phyloP scores from a whole-genome alignment of 2,888 invertebrate genomes.

The Habrosyne pyritoides region DNA sequence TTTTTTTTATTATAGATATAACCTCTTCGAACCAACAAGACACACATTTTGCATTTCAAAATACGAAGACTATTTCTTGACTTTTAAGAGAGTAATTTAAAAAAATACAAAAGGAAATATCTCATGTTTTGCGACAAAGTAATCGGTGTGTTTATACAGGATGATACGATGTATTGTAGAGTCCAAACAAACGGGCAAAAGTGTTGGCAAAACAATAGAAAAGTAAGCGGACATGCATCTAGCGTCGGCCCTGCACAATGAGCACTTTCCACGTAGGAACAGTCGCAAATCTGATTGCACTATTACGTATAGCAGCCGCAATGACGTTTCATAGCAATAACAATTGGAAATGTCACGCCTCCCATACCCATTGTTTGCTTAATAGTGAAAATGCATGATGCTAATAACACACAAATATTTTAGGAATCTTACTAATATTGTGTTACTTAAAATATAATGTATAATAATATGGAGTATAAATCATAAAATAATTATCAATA shows the following conservation, averaged over 20 bases:
- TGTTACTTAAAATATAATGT: too few species aligned
- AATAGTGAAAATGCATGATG: slow-evolving; percentile 5
- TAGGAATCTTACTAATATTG: background rate
- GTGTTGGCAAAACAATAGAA: slow-evolving; percentile 49
- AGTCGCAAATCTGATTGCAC: slow-evolving; percentile 9
- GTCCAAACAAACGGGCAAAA: slow-evolving; percentile 34
- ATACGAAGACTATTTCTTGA: too few species aligned
- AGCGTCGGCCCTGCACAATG: slow-evolving; percentile 36
- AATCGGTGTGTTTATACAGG: background rate
- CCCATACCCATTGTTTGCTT: slow-evolving; percentile 7
- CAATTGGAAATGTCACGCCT: slow-evolving; percentile 8
- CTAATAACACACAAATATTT: background rate
- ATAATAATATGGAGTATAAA: too few species aligned
- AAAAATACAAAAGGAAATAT: background rate
- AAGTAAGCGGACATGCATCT: slow-evolving; percentile 72
- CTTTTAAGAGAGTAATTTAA: background rate
- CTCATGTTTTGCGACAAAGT: background rate
- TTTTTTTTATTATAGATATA: background rate
- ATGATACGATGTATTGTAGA: slow-evolving; percentile 10
- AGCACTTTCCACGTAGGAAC: slow-evolving; percentile 15
- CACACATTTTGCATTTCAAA: too few species aligned
- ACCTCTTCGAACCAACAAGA: too few species aligned
- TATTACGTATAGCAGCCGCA: slow-evolving; percentile 6
- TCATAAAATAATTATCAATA: background rate
- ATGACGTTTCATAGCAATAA: slow-evolving; percentile 9